Conservation (phyloP, 2,888 invertebrate genomes). For the Tenthredo distinguenda region DNA sequence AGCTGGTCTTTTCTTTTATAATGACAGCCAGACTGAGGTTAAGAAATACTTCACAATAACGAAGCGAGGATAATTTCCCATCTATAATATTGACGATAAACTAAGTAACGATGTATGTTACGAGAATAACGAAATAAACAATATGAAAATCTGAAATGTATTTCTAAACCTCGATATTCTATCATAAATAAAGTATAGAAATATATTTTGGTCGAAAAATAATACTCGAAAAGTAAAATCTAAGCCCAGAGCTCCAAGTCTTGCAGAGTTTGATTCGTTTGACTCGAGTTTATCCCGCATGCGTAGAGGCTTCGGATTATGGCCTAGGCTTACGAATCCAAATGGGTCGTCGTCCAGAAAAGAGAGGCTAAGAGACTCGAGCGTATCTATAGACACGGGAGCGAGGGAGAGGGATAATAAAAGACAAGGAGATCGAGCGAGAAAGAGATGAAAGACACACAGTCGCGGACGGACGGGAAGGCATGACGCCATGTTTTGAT, state of each 20-base stretch:
- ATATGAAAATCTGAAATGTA: background rate
- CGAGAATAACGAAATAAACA: background rate
- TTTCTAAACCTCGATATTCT: background rate
- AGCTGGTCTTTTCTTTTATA: constrained; percentile 34
- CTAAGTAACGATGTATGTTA: background rate
- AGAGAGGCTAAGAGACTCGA: constrained; percentile 20
- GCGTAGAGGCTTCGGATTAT: constrained; percentile 22
- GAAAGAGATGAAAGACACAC: constrained; percentile 58
- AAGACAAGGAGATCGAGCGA: constrained; percentile 8
- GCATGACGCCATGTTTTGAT: constrained; percentile 77
- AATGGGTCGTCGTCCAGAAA: constrained; percentile 46
- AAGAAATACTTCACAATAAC: constrained; percentile 28
- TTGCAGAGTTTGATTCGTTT: constrained; percentile 34
- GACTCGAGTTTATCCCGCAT: constrained; percentile 38
- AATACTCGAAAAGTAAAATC: background rate
- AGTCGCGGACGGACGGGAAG: constrained; percentile 61
- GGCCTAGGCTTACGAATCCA: constrained; percentile 46
- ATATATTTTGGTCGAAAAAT: background rate
- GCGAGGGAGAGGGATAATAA: constrained; percentile 25
- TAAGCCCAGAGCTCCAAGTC: background rate
- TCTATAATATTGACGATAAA: background rate
- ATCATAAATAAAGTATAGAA: background rate
- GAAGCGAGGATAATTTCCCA: background rate
- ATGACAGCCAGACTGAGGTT: constrained; percentile 34
- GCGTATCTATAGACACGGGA: constrained; percentile 24